phyloP scores from a whole-genome alignment of 2,888 invertebrate genomes.

The Liposcelis brunnea region DNA sequence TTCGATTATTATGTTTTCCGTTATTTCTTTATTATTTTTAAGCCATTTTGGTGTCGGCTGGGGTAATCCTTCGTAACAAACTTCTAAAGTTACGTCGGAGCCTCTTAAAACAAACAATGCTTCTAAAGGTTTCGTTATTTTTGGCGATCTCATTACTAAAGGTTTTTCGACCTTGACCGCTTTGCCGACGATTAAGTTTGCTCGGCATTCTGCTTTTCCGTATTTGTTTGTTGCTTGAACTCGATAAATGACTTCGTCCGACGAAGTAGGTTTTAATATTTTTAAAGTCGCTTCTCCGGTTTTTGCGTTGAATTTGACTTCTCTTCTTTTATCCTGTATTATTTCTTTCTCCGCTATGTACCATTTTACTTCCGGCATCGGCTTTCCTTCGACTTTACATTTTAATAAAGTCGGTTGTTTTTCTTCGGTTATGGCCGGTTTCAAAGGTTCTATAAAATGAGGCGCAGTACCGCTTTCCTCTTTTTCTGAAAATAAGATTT shows the following conservation, averaged over 20 bases:
- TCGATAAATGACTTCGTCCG: constrained; percentile 50
- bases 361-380: constrained; percentile 55
- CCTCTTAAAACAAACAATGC: constrained; percentile 54
- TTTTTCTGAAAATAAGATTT: constrained; percentile 34
- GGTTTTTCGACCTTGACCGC: constrained; percentile 28
- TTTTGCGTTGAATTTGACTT: constrained; percentile 38
- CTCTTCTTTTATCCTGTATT: constrained; percentile 34
- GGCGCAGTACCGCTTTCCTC: constrained; percentile 51
- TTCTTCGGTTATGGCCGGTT: constrained; percentile 44
- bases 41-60: constrained; percentile 67
- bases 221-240: constrained; percentile 54
- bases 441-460: constrained; percentile 44
- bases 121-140: constrained; percentile 59
- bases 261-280: constrained; percentile 41
- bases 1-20: constrained; percentile 41
- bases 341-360: constrained; percentile 44
- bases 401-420: constrained; percentile 42
- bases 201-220: constrained; percentile 54
- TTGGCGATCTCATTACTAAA: constrained; percentile 42
- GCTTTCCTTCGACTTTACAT: constrained; percentile 49
- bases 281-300: constrained; percentile 45
- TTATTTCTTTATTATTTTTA: constrained; percentile 63
- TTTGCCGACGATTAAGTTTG: constrained; percentile 35
- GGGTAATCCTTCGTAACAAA: constrained; percentile 53
- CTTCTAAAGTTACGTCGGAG: constrained; percentile 47